Conservation (phyloP, 2,888 invertebrate species). For the Acleris literana region DNA sequence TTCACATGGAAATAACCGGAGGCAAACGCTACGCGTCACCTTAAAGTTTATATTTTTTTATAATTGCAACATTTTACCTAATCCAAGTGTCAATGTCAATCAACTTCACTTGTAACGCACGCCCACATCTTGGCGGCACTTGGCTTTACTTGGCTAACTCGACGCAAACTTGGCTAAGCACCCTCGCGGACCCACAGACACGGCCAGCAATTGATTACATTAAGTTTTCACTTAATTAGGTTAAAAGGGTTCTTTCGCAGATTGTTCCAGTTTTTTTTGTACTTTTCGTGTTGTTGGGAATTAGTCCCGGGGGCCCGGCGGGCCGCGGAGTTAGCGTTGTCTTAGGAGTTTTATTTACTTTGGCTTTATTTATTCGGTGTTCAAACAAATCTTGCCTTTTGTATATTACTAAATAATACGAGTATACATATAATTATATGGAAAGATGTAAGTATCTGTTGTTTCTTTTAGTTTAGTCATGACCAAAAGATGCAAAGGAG, state of each 20-base stretch:
- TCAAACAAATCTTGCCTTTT: background rate
- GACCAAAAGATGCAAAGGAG: no score
- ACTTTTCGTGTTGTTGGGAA: slow-evolving; percentile 27
- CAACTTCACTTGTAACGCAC: slow-evolving; percentile 14
- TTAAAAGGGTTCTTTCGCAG: slow-evolving; percentile 45
- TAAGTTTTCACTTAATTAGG: slow-evolving; percentile 41
- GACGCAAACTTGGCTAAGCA: slow-evolving; percentile 20
- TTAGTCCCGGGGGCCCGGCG: slow-evolving; percentile 23
- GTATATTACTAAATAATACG: no score
- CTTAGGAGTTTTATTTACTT: slow-evolving; percentile 2
- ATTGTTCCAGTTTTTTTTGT: slow-evolving; percentile 39
- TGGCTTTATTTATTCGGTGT: background rate
- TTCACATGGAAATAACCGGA: background rate
- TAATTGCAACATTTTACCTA: slow-evolving; percentile 4
- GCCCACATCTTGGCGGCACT: slow-evolving; percentile 13
- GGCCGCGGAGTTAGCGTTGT: slow-evolving; percentile 16
- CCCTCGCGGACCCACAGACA: slow-evolving; percentile 1
- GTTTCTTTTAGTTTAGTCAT: no score
- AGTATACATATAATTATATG: no score
- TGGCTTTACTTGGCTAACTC: slow-evolving; percentile 8
- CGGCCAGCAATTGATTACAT: slow-evolving; percentile 22
- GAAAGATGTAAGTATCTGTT: no score
- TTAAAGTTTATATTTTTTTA: background rate
- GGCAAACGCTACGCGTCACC: no score
- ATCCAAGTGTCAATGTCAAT: slow-evolving; percentile 20